Conservation (phyloP, 2,797 vertebrate genomes). For the Pseudochromis fuscus region DNA sequence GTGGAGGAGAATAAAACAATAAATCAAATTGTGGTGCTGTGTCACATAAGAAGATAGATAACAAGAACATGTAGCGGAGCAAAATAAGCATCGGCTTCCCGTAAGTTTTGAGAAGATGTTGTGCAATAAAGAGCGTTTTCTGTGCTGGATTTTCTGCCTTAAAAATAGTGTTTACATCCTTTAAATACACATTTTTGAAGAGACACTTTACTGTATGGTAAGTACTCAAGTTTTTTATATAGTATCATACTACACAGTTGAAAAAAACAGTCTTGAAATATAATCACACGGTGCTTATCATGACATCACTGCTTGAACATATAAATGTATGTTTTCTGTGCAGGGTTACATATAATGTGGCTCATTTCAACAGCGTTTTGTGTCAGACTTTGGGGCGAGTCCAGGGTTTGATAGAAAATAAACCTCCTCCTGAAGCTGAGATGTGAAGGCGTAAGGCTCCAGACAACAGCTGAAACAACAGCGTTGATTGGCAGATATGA, state of each 20-base stretch:
- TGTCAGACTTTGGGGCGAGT: constrained; percentile 28
- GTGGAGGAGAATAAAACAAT: constrained; percentile 45
- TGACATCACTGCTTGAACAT: constrained; percentile 7
- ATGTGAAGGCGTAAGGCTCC: constrained; percentile 19
- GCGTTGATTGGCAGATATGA: constrained; percentile 63
- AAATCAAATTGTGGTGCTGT: constrained; percentile 55
- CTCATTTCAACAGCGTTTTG: constrained; percentile 5
- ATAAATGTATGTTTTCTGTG: constrained; percentile 6
- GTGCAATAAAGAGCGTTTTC: constrained; percentile 9
- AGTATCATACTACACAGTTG: background rate
- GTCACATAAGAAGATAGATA: constrained; percentile 55
- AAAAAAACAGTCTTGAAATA: background rate
- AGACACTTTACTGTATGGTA: background rate
- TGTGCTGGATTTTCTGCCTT: background rate
- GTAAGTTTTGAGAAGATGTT: constrained; percentile 1
- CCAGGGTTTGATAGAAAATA: constrained; percentile 39
- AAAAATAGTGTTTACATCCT: constrained; percentile 5
- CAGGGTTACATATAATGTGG: constrained; percentile 16
- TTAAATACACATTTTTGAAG: background rate
- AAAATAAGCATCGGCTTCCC: constrained; percentile 19
- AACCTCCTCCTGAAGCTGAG: constrained; percentile 34
- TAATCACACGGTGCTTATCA: background rate
- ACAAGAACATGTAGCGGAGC: constrained; percentile 14
- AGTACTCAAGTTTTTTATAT: background rate
- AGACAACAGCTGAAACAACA: constrained; percentile 72